These are phyloP conservation scores for Baccha elongata DNA, from an alignment of 2,888 invertebrate species.

Conservation along the genomic window DNA sequence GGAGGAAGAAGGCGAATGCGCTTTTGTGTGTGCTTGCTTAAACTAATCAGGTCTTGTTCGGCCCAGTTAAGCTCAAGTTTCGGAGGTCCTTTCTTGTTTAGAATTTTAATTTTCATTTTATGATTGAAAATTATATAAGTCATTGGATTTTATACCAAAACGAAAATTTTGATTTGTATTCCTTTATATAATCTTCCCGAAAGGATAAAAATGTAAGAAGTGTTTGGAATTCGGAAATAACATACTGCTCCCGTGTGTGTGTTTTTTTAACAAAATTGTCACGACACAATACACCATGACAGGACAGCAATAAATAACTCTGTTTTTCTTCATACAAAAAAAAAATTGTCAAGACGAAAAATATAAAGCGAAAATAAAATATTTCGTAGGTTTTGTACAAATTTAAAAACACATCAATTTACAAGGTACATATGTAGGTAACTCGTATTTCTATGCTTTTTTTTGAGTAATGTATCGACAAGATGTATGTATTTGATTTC, in stretches of 20 bases:
- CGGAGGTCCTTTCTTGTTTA: not conserved
- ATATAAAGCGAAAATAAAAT: conserved; percentile 13
- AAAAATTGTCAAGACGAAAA: conserved; percentile 11
- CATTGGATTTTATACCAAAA: not conserved
- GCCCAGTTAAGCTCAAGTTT: not conserved
- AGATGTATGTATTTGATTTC: conserved; percentile 11
- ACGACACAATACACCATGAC: conserved; percentile 29
- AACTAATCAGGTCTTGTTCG: conserved; percentile 12
- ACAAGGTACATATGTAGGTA: too few relatives aligned
- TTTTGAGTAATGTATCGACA: not conserved
- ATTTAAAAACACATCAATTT: conserved; percentile 36
- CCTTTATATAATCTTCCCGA: not conserved
- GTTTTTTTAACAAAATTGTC: conserved; percentile 23
- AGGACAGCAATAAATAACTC: conserved; percentile 31
- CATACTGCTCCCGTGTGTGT: conserved; percentile 28
- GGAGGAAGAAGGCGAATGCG: not conserved
- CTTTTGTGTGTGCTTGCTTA: not conserved
- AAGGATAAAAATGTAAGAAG: not conserved
- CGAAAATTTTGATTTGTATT: not conserved
- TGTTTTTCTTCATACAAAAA: too few relatives aligned
- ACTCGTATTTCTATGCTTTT: not conserved
- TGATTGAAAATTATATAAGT: not conserved
- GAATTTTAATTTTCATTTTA: conserved; percentile 4
- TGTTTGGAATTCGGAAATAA: conserved; percentile 1
- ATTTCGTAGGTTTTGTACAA: conserved; percentile 27